Conservation (phyloP, 1,140 invertebrate genomes). For the Tetramorium parvispinum region DNA sequence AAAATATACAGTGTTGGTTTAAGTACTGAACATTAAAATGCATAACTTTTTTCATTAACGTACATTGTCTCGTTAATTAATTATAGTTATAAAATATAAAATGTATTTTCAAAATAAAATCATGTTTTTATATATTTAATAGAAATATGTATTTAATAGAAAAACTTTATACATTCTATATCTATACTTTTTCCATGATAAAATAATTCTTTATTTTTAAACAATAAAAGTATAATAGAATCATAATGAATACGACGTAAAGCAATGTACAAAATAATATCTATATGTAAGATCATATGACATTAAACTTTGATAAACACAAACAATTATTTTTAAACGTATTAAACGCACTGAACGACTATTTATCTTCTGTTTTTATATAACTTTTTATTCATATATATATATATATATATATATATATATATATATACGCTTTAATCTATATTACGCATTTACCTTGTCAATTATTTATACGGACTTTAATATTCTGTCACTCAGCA, state of each 20-base stretch:
- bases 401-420: background rate
- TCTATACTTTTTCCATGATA: background rate
- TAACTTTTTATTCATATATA: background rate
- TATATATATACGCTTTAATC: background rate
- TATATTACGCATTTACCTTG: background rate
- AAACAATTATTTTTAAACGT: background rate
- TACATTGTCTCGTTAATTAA: slow-evolving; percentile 6
- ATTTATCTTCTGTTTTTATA: background rate
- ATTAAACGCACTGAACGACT: background rate
- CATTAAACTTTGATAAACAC: background rate
- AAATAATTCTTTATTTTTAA: slow-evolving; percentile 10
- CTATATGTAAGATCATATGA: background rate
- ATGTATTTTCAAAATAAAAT: background rate
- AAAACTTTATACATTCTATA: background rate
- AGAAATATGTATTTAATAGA: background rate
- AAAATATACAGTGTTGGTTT: background rate
- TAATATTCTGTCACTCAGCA: background rate
- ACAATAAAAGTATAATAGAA: background rate
- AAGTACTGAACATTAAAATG: background rate
- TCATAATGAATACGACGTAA: background rate
- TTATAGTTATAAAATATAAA: background rate
- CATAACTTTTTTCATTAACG: background rate
- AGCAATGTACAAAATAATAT: slow-evolving; percentile 5
- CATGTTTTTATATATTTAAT: background rate
- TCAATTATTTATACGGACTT: slow-evolving; percentile 1